Percentiles rank a stretch among this genome's conserved stretches.
phyloP scores from a whole-genome alignment of 2,113 vertebrate species.

The Numida meleagris region DNA sequence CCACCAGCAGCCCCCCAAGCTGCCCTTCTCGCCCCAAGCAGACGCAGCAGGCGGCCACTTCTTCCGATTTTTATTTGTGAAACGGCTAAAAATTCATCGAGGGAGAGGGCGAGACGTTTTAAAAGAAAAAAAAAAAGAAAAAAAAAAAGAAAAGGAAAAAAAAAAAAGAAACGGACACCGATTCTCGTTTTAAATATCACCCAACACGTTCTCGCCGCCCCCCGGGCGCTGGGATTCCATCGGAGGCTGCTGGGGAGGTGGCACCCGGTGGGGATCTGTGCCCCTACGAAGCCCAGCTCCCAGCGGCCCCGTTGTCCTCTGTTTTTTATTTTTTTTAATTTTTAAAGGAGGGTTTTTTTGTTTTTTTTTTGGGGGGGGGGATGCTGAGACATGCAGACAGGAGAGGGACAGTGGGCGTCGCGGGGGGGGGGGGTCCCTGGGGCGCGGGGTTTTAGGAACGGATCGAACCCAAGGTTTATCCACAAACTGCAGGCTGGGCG shows the following conservation, averaged over 20 bases:
- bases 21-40: not conserved
- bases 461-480: not conserved
- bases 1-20: not conserved
- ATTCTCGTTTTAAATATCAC: too few species aligned
- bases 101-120: not conserved
- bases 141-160: too few species aligned
- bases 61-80: constrained; percentile 79
- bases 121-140: too few species aligned
- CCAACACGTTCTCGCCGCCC: too few species aligned
- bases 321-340: not conserved
- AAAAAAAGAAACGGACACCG: too few species aligned
- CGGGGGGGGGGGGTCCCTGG: not conserved
- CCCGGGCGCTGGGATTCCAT: too few species aligned
- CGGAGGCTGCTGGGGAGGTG: too few species aligned
- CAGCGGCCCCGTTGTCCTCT: not conserved
- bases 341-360: too few species aligned
- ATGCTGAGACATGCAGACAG: not conserved
- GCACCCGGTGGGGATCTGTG: not conserved
- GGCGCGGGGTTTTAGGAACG: not conserved
- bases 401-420: not conserved
- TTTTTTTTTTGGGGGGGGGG: too few species aligned
- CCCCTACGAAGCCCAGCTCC: not conserved
- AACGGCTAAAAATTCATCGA: constrained; percentile 75
- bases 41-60: fast-evolving
- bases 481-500: not conserved